Conservation (phyloP, 2,113 vertebrate species). For the Sebastes fasciatus region DNA sequence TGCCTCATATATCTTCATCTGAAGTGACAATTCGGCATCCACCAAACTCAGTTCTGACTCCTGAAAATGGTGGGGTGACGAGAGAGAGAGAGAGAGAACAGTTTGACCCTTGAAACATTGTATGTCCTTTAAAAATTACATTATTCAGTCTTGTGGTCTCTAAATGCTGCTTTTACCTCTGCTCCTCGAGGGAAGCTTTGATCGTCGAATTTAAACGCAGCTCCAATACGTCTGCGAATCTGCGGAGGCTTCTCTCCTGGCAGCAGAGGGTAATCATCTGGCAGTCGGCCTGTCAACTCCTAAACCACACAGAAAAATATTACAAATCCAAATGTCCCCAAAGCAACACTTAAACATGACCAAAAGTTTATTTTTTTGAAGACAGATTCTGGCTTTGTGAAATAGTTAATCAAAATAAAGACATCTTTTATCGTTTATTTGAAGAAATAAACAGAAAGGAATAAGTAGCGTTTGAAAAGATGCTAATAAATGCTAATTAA, state of each 20-base stretch:
- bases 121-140: neutral
- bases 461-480: too few relatives aligned
- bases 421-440: constrained; percentile 4
- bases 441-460: neutral
- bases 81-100: constrained; percentile 16
- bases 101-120: neutral
- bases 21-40: constrained; percentile 89
- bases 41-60: constrained; percentile 85
- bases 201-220: constrained; percentile 90
- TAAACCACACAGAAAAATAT: constrained; percentile 59
- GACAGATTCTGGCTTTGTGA: neutral
- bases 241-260: constrained; percentile 89
- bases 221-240: constrained; percentile 89
- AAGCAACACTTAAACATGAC: neutral
- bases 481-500: neutral
- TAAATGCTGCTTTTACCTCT: constrained; percentile 79
- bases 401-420: constrained; percentile 22
- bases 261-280: constrained; percentile 89
- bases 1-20: constrained; percentile 91
- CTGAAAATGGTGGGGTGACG: constrained; percentile 64
- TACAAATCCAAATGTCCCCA: constrained; percentile 17
- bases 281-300: constrained; percentile 91
- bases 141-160: neutral
- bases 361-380: constrained; percentile 3
- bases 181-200: constrained; percentile 79